phyloP scores from a whole-genome alignment of 2,888 invertebrate species.

The Leucophora obtusa region DNA sequence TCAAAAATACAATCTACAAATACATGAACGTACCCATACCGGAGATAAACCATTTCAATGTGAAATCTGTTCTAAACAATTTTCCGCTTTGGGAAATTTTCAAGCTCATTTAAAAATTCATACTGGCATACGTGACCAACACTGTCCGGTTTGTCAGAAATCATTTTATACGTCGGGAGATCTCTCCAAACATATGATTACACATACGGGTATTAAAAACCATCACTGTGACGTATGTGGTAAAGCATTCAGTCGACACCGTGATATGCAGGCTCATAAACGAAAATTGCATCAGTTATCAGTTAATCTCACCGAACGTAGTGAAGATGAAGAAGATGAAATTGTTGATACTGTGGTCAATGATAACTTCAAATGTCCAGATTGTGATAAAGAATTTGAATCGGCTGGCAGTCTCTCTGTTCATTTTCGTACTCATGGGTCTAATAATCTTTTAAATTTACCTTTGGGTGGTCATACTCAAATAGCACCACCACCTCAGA shows the following conservation, averaged over 20 bases:
- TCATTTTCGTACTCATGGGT: constrained; percentile 77
- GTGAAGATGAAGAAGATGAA: constrained; percentile 69
- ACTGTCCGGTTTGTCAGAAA: constrained; percentile 81
- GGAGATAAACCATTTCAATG: constrained; percentile 82
- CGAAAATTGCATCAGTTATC: constrained; percentile 74
- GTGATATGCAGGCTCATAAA: constrained; percentile 80
- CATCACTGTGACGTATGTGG: constrained; percentile 82
- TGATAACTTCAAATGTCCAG: constrained; percentile 77
- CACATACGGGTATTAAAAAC: constrained; percentile 81
- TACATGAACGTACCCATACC: constrained; percentile 82
- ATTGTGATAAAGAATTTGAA: constrained; percentile 77
- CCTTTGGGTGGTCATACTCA: constrained; percentile 68
- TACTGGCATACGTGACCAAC: constrained; percentile 82
- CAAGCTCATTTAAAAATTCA: constrained; percentile 84
- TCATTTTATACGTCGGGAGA: constrained; percentile 82
- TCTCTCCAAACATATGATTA: constrained; percentile 81
- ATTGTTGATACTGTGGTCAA: constrained; percentile 69
- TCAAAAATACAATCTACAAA: constrained; percentile 82
- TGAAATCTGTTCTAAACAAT: constrained; percentile 83
- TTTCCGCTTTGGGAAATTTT: constrained; percentile 82
- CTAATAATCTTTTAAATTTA: constrained; percentile 70
- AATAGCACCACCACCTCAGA: constrained; percentile 42
- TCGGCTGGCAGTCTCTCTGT: constrained; percentile 75
- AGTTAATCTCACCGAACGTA: constrained; percentile 67
- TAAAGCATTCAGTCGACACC: constrained; percentile 80